Base-by-base conservation (phyloP, 1,140 invertebrate species). In the Planococcus citri region DNA sequence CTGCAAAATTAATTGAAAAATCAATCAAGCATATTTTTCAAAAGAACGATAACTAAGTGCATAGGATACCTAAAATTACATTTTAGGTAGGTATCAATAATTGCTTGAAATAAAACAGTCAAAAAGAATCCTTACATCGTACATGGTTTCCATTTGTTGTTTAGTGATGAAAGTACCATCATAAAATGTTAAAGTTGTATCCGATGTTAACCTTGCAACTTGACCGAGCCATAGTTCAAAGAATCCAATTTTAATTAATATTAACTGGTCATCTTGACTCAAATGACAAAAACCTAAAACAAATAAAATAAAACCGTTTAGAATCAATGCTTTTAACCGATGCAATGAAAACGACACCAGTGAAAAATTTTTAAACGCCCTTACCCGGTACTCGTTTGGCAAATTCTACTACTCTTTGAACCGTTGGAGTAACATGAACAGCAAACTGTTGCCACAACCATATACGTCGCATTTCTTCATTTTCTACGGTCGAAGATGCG, bases 221-320 rank as follows among this genome's bases (percentile, higher is more conserved):
- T 95, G 87, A 68, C 89, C 88, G 69, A 97, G 81, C 95, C 95
- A 97, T 68, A 97, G 87, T 80, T 98, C 95, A 78, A 97, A 95
- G 82, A 97, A 97, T 37, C 94, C 94, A 74, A 92, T 85, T 82
- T 98, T 96, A 74, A 96, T 94, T 51, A 97, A 83, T 73, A 95
- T 94, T 69, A 97, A 82, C 79, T 97, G 94, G 80, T 95, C 93
- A 75, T 95, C 92, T 80, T 95, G 93, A 22, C 87, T 86, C 68
- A 96, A 83, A 68, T 88, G 86, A 75, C 86, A 84, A 80, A 97
- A 97, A 72, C 92, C 82, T 82, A 72, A 25, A 51, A 71, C 70
- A 25, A 2, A 61, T 61, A 70, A 71, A 72, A 27, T 21, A 4
- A 37, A 41, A 21, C 0, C 14, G 8, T 41, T 27, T 22, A 37